Conservation (phyloP, 2,888 invertebrate genomes). For the Spatulosminthurus flaviceps region DNA sequence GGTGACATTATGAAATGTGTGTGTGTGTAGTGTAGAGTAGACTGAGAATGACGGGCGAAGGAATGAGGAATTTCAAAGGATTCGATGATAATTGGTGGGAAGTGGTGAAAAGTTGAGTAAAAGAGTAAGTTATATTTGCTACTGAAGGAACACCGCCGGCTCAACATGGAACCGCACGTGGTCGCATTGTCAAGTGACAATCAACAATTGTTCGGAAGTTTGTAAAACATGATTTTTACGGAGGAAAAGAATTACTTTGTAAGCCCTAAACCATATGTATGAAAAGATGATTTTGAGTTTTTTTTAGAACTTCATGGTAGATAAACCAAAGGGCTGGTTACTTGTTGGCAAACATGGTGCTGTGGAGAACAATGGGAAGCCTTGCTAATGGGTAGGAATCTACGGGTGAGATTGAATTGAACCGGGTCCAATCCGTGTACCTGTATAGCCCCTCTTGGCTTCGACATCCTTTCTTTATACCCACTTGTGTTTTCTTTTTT, state of each 20-base stretch:
- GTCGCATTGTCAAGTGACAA: conserved; percentile 25
- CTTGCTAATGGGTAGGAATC: conserved; percentile 47
- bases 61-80: background rate
- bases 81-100: background rate
- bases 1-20: too few relatives aligned
- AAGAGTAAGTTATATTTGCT: background rate
- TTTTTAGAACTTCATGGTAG: conserved; percentile 24
- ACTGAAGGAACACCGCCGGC: conserved; percentile 10
- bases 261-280: conserved; percentile 7
- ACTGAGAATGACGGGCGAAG: background rate
- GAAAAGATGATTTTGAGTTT: background rate
- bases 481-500: conserved; percentile 22
- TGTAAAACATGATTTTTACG: conserved; percentile 12
- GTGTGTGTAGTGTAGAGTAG: too few relatives aligned
- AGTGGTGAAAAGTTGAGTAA: background rate
- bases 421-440: conserved; percentile 49
- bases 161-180: conserved; percentile 21
- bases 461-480: conserved; percentile 37
- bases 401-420: conserved; percentile 50
- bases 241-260: background rate
- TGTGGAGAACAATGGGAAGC: conserved; percentile 49
- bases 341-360: conserved; percentile 43
- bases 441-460: conserved; percentile 34
- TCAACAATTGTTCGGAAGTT: conserved; percentile 16
- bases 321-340: conserved; percentile 34